Conservation (phyloP, 2,888 invertebrate species). For the Drosophila niveifrons region DNA sequence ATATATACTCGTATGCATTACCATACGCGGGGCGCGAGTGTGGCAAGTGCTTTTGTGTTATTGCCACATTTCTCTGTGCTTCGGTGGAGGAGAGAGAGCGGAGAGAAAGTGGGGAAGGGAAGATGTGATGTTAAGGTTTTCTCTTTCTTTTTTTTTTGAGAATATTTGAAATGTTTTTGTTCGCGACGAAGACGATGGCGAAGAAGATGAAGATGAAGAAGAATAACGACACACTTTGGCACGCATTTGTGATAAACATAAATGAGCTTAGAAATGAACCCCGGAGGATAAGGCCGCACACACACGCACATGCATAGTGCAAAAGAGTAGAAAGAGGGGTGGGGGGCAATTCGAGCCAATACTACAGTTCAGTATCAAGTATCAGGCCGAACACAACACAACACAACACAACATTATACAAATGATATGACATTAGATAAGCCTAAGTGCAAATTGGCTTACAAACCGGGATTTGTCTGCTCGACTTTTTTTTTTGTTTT, state of each 20-base stretch:
- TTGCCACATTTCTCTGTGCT: slow-evolving; percentile 18
- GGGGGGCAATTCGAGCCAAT: slow-evolving; percentile 35
- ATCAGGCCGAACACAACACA: slow-evolving; percentile 81
- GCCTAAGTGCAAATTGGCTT: slow-evolving; percentile 86
- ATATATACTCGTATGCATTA: slow-evolving; percentile 15
- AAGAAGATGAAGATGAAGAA: slow-evolving; percentile 57
- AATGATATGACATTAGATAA: slow-evolving; percentile 86
- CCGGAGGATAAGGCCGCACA: slow-evolving; percentile 76
- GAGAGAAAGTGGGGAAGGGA: neutral
- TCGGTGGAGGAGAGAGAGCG: too few species aligned
- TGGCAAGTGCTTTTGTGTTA: slow-evolving; percentile 46
- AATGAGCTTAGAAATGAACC: slow-evolving; percentile 85
- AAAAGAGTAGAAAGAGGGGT: slow-evolving; percentile 22
- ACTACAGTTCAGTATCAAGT: slow-evolving; percentile 77
- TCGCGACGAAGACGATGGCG: slow-evolving; percentile 54
- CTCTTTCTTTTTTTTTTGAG: slow-evolving; percentile 53
- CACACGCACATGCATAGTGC: slow-evolving; percentile 54
- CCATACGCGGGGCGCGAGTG: slow-evolving; percentile 32
- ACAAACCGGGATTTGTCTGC: slow-evolving; percentile 84
- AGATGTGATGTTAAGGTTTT: slow-evolving; percentile 17
- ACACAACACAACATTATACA: slow-evolving; percentile 84
- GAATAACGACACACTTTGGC: slow-evolving; percentile 83
- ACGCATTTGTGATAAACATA: slow-evolving; percentile 86
- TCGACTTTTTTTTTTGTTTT: slow-evolving; percentile 41
- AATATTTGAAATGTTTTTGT: slow-evolving; percentile 83